A percentile compares a stretch with the other conserved stretches of the same genome.
Evolutionary conservation across 2,797 vertebrate genomes (phyloP).

Genomic region (Lerista edwardsae): DNA sequence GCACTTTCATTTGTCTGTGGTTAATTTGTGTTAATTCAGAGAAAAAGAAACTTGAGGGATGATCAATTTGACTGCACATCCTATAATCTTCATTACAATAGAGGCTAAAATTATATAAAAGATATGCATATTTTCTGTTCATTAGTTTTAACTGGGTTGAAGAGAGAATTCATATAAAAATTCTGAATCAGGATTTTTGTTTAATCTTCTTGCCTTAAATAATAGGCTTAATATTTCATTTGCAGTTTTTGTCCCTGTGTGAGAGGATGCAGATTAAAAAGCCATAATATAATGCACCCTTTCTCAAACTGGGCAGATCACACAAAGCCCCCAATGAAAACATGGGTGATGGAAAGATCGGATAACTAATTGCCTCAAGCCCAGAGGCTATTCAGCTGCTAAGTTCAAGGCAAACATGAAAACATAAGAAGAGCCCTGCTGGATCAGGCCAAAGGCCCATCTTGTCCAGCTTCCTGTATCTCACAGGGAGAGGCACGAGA

Average conservation of each 20-base stretch:
- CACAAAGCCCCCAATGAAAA: too few species aligned
- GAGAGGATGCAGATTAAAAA: background rate
- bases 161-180: background rate
- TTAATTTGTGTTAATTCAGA: background rate
- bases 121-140: background rate
- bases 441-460: too few species aligned
- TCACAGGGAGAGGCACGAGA: too few species aligned
- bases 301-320: too few species aligned
- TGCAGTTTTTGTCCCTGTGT: background rate
- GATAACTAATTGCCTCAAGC: too few species aligned
- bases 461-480: too few species aligned
- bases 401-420: too few species aligned
- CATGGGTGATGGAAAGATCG: too few species aligned
- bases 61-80: background rate
- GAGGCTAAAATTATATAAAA: background rate
- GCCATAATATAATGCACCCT: background rate
- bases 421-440: too few species aligned
- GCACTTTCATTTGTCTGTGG: background rate
- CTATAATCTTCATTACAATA: background rate
- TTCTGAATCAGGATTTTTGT: background rate
- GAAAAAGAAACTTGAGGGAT: background rate
- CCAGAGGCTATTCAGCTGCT: too few species aligned
- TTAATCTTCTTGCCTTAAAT: background rate
- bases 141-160: background rate
- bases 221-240: background rate